Evolutionary conservation across 30 jellyfish, hydroid and myxozoan species (phyloP), one percentile per base, ranked within the genome.

Genomic region (Hydractinia echinata): DNA sequence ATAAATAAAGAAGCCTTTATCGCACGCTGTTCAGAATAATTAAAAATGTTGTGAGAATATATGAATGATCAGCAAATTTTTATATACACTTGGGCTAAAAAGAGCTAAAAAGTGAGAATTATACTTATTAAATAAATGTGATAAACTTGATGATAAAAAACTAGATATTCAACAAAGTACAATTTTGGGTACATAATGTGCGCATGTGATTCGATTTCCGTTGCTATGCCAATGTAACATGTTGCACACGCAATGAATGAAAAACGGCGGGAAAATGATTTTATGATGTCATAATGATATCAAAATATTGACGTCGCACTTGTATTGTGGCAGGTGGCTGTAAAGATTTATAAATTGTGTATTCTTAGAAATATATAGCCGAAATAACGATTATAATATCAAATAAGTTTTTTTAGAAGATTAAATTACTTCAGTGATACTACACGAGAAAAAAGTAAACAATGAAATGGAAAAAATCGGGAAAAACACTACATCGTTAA

Each of bases 1-100:
- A 64, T 64, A n/a, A 64, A 44, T n/a, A 64, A 58, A 64, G 39
- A 51, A 64, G 74, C 39, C 44, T 64, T 64, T 64, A 72, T 72
- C 81, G 81, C 81, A 54, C 50, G 53, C 58, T 72, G 81, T 51
- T 72, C 44, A 19, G 81, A 4, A 72, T 51, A 72, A 72, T 72
- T 72, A 72, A 72, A 7, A 77, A 72, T 15, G 81, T 72, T n/a
- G 53, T 44, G 81, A 72, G 81, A 72, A 72, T n/a, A 72, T 72
- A 72, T 54, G 50, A n/a, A 15, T 52, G 81, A 72, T 72, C 81
- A 72, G 81, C 50, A 15, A n/a, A 10, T 64, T 64, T 13, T 64
- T 64, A 7, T 64, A 13, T 58, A 11, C 44, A 30, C 44, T 30
- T 30, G n/a, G n/a, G n/a, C 44, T 30, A 30, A 30, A 30, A 30